Conservation (phyloP, 2,113 vertebrate genomes). For the Echinops telfairi region DNA sequence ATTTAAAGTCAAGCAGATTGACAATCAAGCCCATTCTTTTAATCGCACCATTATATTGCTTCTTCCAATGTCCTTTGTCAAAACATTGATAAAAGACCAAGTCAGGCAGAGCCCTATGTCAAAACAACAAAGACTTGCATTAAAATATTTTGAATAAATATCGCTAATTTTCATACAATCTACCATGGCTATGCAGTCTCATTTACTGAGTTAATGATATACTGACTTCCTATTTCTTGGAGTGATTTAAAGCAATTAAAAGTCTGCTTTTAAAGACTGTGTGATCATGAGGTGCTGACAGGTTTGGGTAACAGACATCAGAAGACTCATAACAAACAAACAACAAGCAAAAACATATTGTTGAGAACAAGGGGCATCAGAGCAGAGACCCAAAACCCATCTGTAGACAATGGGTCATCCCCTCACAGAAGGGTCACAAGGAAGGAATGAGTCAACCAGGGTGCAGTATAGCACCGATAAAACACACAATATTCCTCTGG, state of each 20-base stretch:
- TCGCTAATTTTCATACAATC: background rate
- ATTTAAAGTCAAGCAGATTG: background rate
- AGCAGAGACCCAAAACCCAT: no score
- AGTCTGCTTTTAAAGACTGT: background rate
- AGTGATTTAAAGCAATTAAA: background rate
- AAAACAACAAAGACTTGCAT: background rate
- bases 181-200: background rate
- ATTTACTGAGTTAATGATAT: background rate
- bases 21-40: background rate
- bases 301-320: no score
- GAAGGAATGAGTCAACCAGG: no score
- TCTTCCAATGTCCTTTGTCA: background rate
- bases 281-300: no score
- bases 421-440: no score
- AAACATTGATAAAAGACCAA: conserved; percentile 26
- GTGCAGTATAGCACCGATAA: no score
- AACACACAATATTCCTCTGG: no score
- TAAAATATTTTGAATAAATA: background rate
- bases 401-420: no score
- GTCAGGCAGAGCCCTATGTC: background rate
- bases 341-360: no score
- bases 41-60: background rate
- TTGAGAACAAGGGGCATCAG: no score
- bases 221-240: background rate
- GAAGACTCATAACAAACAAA: no score